These are phyloP conservation scores for Anoura caudifer DNA, from an alignment of 2,113 vertebrate species.

Conservation along the genomic window DNA sequence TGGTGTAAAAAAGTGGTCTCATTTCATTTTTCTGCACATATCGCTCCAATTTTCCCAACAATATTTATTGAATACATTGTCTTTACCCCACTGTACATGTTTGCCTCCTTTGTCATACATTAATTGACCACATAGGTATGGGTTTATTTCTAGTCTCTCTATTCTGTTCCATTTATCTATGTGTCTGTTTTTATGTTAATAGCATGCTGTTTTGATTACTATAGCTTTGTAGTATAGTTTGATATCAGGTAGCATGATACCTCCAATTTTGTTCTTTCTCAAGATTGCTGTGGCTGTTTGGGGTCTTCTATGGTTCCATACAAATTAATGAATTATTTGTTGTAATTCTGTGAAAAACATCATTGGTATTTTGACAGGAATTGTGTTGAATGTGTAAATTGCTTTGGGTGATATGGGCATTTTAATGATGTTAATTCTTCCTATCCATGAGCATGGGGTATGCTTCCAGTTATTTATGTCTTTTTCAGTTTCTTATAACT, in stretches of 20 bases:
- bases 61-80: background rate
- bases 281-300: background rate
- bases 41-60: background rate
- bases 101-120: background rate
- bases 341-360: background rate
- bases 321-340: background rate
- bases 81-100: background rate
- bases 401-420: too few relatives aligned
- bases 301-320: background rate
- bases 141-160: background rate
- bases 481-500: too few relatives aligned
- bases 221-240: too few relatives aligned
- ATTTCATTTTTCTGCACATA: background rate
- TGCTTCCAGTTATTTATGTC: too few relatives aligned
- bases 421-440: too few relatives aligned
- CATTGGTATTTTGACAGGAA: background rate
- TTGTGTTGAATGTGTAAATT: background rate
- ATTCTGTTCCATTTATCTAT: too few relatives aligned
- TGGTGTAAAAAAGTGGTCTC: background rate
- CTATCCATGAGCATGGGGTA: too few relatives aligned
- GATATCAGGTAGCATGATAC: too few relatives aligned
- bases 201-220: too few relatives aligned
- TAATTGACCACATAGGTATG: background rate
- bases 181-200: too few relatives aligned
- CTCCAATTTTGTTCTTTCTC: too few relatives aligned